Percentiles rank a stretch among this genome's conserved stretches.
These are phyloP conservation scores for Stenodema calcarata DNA, from an alignment of 2,888 invertebrate species.

Conservation along the genomic window DNA sequence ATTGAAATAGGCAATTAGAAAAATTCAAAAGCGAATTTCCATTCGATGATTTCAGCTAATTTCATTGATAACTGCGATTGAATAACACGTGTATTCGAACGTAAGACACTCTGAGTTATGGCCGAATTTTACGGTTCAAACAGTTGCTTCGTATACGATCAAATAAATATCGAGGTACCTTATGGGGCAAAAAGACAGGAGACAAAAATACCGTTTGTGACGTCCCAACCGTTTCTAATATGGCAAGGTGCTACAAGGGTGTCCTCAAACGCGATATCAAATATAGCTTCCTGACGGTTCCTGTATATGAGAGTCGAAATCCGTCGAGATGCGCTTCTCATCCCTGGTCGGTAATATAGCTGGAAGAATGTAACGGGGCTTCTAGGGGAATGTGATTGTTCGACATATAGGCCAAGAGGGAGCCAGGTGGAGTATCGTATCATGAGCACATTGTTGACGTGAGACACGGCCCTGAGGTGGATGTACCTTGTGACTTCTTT, in stretches of 20 bases:
- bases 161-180: too few relatives aligned
- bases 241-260: not conserved
- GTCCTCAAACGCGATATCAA: not conserved
- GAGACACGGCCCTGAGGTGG: not conserved
- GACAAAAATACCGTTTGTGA: not conserved
- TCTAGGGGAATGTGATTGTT: slow-evolving; percentile 38
- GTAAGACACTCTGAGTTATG: too few relatives aligned
- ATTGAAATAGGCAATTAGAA: too few relatives aligned
- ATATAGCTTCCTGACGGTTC: not conserved
- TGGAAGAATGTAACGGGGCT: slow-evolving; percentile 33
- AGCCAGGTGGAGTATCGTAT: not conserved
- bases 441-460: not conserved
- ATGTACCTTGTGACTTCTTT: not conserved
- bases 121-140: too few relatives aligned
- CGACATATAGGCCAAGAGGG: slow-evolving; percentile 37
- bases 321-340: not conserved
- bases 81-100: too few relatives aligned
- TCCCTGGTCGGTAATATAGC: not conserved
- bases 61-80: too few relatives aligned
- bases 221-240: not conserved
- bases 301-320: not conserved
- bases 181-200: not conserved
- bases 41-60: too few relatives aligned
- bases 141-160: too few relatives aligned
- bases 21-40: too few relatives aligned